These are phyloP conservation scores for Eupeodes corollae DNA, from an alignment of 1,140 invertebrate species.

Conservation along the genomic window DNA sequence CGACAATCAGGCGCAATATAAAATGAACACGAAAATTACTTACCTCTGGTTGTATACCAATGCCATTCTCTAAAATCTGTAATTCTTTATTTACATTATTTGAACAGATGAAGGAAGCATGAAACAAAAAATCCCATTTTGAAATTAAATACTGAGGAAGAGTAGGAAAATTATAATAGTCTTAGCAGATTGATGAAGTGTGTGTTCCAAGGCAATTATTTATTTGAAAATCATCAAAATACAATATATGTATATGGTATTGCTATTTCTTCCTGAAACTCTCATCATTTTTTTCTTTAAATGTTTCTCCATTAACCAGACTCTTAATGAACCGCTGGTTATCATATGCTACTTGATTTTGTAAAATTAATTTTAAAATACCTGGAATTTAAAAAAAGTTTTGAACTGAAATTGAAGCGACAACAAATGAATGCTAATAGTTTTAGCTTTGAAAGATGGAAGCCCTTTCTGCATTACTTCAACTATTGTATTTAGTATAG, in stretches of 20 bases:
- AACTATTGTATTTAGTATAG: not conserved
- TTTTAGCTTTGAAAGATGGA: conserved; percentile 1
- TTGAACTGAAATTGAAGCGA: conserved; percentile 1
- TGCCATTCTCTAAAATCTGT: conserved; percentile 5
- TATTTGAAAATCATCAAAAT: conserved; percentile 7
- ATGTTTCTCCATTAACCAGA: conserved; percentile 4
- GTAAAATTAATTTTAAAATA: conserved; percentile 3
- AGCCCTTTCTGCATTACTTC: not conserved
- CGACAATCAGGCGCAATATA: conserved; percentile 16
- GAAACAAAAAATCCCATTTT: conserved; percentile 7
- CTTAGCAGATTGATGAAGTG: conserved; percentile 4
- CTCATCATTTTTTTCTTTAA: not conserved
- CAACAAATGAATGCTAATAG: conserved; percentile 1
- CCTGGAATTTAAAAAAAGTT: conserved; percentile 7
- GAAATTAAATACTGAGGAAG: conserved; percentile 5
- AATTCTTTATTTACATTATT: conserved; percentile 5
- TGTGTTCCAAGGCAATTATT: conserved; percentile 6
- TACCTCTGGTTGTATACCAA: not conserved
- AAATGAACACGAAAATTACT: conserved; percentile 14
- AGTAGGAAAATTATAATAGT: conserved; percentile 6
- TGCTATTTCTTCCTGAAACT: not conserved
- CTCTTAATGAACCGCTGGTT: not conserved
- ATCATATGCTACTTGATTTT: conserved; percentile 1
- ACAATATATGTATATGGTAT: conserved; percentile 8
- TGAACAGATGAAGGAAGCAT: conserved; percentile 1